phyloP scores from a whole-genome alignment of 2,797 vertebrate genomes.

The Arnoldichthys spilopterus region DNA sequence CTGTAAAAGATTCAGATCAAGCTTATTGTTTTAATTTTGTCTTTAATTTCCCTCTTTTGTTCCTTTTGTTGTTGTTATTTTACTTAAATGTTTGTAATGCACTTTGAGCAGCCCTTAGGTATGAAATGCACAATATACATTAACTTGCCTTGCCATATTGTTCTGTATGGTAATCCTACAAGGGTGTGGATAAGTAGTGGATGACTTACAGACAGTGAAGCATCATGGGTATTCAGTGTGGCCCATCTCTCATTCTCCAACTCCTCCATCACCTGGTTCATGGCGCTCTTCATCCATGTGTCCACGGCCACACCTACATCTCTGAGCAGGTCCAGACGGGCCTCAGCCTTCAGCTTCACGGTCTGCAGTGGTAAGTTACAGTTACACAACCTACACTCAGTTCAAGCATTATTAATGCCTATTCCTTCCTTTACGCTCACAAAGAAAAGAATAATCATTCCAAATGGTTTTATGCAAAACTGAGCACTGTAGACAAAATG shows the following conservation, averaged over 20 bases:
- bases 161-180: too few species aligned
- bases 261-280: constrained; percentile 98
- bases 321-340: constrained; percentile 88
- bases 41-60: not conserved
- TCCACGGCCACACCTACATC: constrained; percentile 91
- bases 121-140: too few species aligned
- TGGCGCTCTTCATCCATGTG: constrained; percentile 94
- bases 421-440: not conserved
- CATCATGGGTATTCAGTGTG: constrained; percentile 82
- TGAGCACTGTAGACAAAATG: not conserved
- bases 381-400: constrained; percentile 1
- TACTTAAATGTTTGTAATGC: too few species aligned
- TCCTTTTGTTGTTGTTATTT: too few species aligned
- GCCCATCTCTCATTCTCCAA: constrained; percentile 96
- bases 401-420: not conserved
- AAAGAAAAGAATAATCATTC: not conserved
- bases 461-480: too few species aligned
- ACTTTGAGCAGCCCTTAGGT: too few species aligned
- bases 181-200: too few species aligned
- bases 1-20: too few species aligned
- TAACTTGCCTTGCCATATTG: too few species aligned
- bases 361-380: constrained; percentile 74
- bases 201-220: constrained; percentile 83
- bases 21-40: too few species aligned
- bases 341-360: constrained; percentile 91